phyloP scores from a whole-genome alignment of 1,140 invertebrate species.

The Lasaia peninsularis region DNA sequence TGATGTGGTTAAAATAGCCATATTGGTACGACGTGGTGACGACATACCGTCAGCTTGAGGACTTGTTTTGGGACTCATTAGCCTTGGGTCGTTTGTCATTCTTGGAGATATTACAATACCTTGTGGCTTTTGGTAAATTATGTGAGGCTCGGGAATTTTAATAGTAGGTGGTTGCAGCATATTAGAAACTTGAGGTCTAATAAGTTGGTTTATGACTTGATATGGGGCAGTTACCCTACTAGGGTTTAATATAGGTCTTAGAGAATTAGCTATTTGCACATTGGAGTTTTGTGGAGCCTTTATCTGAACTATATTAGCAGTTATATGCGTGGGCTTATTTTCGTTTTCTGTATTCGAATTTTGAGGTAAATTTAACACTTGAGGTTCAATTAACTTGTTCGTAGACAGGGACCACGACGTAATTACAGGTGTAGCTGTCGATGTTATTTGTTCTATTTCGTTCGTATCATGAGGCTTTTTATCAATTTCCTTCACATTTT shows the following conservation, averaged over 20 bases:
- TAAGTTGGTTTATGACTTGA: constrained; percentile 72
- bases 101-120: constrained; percentile 76
- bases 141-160: constrained; percentile 78
- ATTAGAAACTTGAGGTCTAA: constrained; percentile 55
- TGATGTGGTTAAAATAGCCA: constrained; percentile 62
- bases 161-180: constrained; percentile 79
- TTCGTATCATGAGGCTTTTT: constrained; percentile 14
- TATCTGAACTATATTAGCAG: constrained; percentile 69
- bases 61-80: constrained; percentile 63
- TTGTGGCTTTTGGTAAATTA: constrained; percentile 75
- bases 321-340: constrained; percentile 63
- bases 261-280: constrained; percentile 42
- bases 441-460: constrained; percentile 56
- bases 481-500: constrained; percentile 27
- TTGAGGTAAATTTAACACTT: constrained; percentile 53
- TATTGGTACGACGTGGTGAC: constrained; percentile 61
- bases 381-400: constrained; percentile 62
- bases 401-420: constrained; percentile 71
- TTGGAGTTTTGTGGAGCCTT: constrained; percentile 49
- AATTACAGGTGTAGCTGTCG: constrained; percentile 78
- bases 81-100: constrained; percentile 54
- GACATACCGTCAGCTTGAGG: constrained; percentile 53
- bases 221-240: constrained; percentile 57
- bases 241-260: constrained; percentile 54
- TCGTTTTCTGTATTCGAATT: constrained; percentile 47